These are phyloP conservation scores for Apeltes quadracus DNA, from an alignment of 2,113 vertebrate genomes.

Conservation along the genomic window DNA sequence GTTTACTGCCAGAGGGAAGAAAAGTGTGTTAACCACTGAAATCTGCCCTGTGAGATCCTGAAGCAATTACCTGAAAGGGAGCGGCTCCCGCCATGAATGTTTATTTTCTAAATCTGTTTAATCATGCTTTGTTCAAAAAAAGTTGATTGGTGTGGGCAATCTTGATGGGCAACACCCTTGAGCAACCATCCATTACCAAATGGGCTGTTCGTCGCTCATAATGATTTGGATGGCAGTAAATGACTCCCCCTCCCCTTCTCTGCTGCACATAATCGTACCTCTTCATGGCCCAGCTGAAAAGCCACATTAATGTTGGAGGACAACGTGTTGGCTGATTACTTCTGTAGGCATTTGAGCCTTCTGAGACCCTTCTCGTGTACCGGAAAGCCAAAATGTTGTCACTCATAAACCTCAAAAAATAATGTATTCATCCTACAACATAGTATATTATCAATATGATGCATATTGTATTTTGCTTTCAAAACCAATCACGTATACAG, in stretches of 20 bases:
- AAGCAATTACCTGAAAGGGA: slow-evolving; percentile 23
- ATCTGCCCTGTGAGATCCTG: slow-evolving; percentile 27
- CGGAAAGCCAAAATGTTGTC: slow-evolving; percentile 11
- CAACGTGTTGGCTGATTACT: slow-evolving; percentile 38
- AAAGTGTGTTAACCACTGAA: slow-evolving; percentile 15
- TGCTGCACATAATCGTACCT: slow-evolving; percentile 51
- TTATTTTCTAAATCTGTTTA: slow-evolving; percentile 43
- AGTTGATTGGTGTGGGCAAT: slow-evolving; percentile 30
- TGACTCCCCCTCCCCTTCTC: slow-evolving; percentile 28
- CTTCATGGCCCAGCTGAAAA: slow-evolving; percentile 39
- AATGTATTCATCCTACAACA: slow-evolving; percentile 38
- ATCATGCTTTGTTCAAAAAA: slow-evolving; percentile 39
- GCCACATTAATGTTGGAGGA: slow-evolving; percentile 31
- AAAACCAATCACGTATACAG: neutral
- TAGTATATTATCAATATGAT: slow-evolving; percentile 49
- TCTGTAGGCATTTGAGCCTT: slow-evolving; percentile 29
- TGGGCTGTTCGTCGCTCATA: slow-evolving; percentile 59
- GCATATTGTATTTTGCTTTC: slow-evolving; percentile 45
- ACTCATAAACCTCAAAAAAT: slow-evolving; percentile 40
- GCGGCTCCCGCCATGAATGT: slow-evolving; percentile 37
- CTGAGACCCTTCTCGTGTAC: slow-evolving; percentile 1
- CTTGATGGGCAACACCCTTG: slow-evolving; percentile 23
- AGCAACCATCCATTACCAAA: slow-evolving; percentile 45
- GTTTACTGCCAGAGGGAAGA: slow-evolving; percentile 1
- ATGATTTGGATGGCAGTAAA: slow-evolving; percentile 57